Conservation (phyloP, 1,140 invertebrate genomes). For the Drosophila kurseongensis region DNA sequence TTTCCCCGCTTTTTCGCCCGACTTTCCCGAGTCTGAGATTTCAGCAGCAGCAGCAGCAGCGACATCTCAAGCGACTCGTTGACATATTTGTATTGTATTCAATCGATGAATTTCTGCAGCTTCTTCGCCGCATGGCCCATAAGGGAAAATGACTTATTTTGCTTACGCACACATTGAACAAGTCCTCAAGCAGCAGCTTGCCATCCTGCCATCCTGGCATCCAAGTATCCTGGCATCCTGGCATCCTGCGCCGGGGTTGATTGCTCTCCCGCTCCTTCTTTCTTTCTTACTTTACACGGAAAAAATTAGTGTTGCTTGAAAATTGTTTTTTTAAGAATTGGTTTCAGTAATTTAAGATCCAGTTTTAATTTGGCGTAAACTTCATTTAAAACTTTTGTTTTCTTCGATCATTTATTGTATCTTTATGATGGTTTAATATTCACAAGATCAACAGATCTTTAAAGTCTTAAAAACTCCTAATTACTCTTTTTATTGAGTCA, state of each 20-base stretch:
- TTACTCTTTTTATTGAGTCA: too few relatives aligned
- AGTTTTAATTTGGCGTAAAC: too few relatives aligned
- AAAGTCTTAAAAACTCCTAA: neutral
- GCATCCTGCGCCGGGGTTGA: conserved; percentile 23
- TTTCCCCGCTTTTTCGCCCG: conserved; percentile 12
- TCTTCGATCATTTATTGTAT: neutral
- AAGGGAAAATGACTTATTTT: conserved; percentile 83
- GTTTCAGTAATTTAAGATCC: too few relatives aligned
- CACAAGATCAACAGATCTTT: too few relatives aligned
- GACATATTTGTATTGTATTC: conserved; percentile 83
- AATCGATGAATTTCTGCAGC: conserved; percentile 80
- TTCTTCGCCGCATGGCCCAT: conserved; percentile 54
- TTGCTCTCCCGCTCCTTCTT: conserved; percentile 40
- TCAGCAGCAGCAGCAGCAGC: conserved; percentile 62
- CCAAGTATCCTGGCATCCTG: conserved; percentile 21
- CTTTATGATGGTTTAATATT: too few relatives aligned
- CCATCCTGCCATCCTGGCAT: conserved; percentile 26
- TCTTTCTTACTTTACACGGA: conserved; percentile 8
- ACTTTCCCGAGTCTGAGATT: conserved; percentile 61
- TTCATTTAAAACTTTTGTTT: neutral
- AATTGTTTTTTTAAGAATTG: too few relatives aligned
- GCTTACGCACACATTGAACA: conserved; percentile 76
- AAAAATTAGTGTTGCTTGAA: neutral
- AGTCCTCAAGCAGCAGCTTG: conserved; percentile 53
- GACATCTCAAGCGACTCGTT: conserved; percentile 82